phyloP scores from a whole-genome alignment of 2,797 vertebrate species.

The Falco berigora region DNA sequence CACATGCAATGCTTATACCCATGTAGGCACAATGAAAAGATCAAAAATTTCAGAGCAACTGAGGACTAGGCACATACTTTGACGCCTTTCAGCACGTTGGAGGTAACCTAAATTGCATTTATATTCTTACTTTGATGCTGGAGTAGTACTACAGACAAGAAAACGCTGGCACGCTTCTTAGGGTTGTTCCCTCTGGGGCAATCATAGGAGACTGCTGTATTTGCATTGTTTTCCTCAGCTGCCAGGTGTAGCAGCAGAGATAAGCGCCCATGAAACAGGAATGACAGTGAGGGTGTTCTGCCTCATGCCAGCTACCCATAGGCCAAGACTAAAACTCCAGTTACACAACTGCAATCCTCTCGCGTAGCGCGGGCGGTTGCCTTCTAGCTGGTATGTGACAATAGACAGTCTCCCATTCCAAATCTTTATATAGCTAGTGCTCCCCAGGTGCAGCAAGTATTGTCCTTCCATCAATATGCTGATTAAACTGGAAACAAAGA shows the following conservation, averaged over 20 bases:
- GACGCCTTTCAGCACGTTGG: not conserved
- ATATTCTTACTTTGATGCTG: not conserved
- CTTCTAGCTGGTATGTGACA: not conserved
- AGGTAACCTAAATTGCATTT: not conserved
- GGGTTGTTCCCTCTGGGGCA: not conserved
- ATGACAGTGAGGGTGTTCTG: not conserved
- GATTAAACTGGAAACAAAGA: constrained; percentile 24
- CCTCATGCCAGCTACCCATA: not conserved
- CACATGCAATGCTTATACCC: not conserved
- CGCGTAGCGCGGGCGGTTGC: not conserved
- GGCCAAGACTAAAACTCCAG: not conserved
- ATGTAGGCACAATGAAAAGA: not conserved
- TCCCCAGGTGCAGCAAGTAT: not conserved
- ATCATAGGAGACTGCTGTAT: not conserved
- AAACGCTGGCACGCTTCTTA: not conserved
- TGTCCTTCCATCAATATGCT: not conserved
- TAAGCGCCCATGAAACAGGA: constrained; percentile 28
- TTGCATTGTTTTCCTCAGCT: not conserved
- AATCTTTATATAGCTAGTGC: constrained; percentile 5
- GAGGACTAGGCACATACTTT: not conserved
- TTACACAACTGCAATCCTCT: not conserved
- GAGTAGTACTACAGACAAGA: not conserved
- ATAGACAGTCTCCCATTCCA: not conserved
- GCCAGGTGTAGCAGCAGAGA: constrained; percentile 38
- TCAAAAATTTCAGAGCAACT: not conserved